Percentiles rank a stretch among this genome's conserved stretches.
These are phyloP conservation scores for Euglossa dilemma DNA, from an alignment of 1,140 invertebrate species.

Conservation along the genomic window DNA sequence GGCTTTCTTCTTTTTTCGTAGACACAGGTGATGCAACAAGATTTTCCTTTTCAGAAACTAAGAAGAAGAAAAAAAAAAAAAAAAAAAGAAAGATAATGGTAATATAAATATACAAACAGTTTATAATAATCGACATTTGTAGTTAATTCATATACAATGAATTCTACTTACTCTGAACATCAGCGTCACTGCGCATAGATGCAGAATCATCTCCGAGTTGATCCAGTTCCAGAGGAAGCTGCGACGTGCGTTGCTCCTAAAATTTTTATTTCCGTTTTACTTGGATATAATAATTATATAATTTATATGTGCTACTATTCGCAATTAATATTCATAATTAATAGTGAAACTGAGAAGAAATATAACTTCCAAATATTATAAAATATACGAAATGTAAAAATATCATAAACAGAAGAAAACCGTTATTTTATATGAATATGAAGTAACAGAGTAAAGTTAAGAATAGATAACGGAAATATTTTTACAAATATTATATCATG, in stretches of 20 bases:
- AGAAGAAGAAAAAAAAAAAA: slow-evolving; percentile 28
- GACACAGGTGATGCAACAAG: slow-evolving; percentile 70
- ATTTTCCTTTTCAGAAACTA: slow-evolving; percentile 79
- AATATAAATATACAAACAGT: background rate
- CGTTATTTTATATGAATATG: background rate
- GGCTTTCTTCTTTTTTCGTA: slow-evolving; percentile 79
- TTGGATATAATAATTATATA: background rate
- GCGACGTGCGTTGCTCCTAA: slow-evolving; percentile 93
- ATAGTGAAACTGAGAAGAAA: background rate
- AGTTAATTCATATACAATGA: background rate
- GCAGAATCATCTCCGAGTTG: slow-evolving; percentile 90
- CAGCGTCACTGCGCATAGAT: slow-evolving; percentile 90
- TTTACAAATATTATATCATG: background rate
- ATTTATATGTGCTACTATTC: background rate
- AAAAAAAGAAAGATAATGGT: slow-evolving; percentile 36
- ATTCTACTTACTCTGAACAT: slow-evolving; percentile 86
- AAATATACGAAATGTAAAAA: background rate
- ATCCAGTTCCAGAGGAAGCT: slow-evolving; percentile 93
- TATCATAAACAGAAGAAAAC: background rate
- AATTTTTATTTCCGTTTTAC: slow-evolving; percentile 46
- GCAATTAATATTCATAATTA: background rate
- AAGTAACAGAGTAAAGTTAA: background rate
- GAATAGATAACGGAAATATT: background rate
- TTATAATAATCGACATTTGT: background rate
- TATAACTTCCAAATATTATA: background rate